phyloP scores from a whole-genome alignment of 2,113 vertebrate genomes.

The Peromyscus californicus region DNA sequence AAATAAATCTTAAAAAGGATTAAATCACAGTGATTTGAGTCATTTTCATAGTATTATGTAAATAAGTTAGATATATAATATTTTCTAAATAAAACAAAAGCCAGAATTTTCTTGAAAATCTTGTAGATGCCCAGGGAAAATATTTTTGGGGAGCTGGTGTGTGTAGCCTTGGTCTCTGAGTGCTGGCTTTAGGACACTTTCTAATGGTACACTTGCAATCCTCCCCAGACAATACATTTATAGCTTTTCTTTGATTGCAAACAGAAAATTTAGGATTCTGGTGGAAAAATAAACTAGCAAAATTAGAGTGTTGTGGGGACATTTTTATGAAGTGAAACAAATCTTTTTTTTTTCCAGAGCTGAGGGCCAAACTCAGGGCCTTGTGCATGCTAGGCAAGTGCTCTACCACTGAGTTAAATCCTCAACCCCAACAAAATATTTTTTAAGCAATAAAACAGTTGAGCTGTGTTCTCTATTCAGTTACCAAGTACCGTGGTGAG shows the following conservation, averaged over 20 bases:
- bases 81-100: slow-evolving; percentile 7
- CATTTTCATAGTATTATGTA: background rate
- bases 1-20: background rate
- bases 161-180: background rate
- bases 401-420: no score
- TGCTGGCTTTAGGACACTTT: background rate
- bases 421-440: background rate
- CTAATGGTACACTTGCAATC: background rate
- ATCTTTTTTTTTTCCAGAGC: background rate
- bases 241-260: background rate
- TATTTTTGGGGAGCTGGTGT: background rate
- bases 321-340: background rate
- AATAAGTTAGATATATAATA: background rate
- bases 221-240: background rate
- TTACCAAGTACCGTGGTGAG: background rate
- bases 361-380: background rate
- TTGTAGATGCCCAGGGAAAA: background rate
- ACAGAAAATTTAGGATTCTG: background rate
- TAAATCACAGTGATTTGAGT: background rate
- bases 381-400: no score
- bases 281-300: background rate
- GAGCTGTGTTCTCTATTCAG: background rate
- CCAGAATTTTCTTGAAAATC: background rate
- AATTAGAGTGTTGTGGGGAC: background rate
- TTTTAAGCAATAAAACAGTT: background rate